A percentile compares a stretch with the other conserved stretches of the same genome.
Evolutionary conservation across 2,797 vertebrate genomes (phyloP).

Genomic region (Myripristis murdjan): DNA sequence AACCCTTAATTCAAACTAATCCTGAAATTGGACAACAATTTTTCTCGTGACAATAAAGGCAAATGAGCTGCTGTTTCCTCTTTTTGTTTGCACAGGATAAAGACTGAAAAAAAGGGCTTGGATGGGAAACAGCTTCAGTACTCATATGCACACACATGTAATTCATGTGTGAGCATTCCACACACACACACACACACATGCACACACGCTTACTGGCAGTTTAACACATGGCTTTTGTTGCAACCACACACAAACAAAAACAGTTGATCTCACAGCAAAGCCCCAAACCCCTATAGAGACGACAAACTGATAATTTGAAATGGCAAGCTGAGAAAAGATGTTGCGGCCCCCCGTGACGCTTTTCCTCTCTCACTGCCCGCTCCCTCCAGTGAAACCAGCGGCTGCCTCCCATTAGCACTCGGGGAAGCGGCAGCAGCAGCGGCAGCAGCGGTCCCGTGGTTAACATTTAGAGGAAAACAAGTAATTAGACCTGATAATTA

Average conservation of each 20-base stretch:
- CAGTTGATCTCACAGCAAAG: no score
- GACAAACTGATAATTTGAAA: conserved; percentile 30
- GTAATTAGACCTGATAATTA: conserved; percentile 81
- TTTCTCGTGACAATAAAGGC: no score
- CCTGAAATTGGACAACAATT: no score
- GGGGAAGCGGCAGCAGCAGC: conserved; percentile 38
- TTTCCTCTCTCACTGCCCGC: conserved; percentile 14
- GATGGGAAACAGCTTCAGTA: no score
- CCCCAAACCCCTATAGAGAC: conserved; percentile 19
- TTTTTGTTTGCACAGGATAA: no score
- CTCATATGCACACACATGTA: no score
- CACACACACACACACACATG: background rate
- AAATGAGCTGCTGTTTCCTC: no score
- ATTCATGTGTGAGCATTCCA: no score
- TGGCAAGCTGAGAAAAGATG: conserved; percentile 33
- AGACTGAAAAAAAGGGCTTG: no score
- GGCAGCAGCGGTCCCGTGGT: conserved; percentile 49
- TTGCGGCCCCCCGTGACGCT: conserved; percentile 16
- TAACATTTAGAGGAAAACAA: conserved; percentile 72
- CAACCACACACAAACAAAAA: no score
- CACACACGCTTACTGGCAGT: no score
- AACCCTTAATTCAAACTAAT: no score
- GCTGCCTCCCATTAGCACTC: conserved; percentile 46
- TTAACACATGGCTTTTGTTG: background rate
- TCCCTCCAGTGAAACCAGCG: conserved; percentile 17